phyloP scores from a whole-genome alignment of 2,797 vertebrate species.

The Lacerta agilis region DNA sequence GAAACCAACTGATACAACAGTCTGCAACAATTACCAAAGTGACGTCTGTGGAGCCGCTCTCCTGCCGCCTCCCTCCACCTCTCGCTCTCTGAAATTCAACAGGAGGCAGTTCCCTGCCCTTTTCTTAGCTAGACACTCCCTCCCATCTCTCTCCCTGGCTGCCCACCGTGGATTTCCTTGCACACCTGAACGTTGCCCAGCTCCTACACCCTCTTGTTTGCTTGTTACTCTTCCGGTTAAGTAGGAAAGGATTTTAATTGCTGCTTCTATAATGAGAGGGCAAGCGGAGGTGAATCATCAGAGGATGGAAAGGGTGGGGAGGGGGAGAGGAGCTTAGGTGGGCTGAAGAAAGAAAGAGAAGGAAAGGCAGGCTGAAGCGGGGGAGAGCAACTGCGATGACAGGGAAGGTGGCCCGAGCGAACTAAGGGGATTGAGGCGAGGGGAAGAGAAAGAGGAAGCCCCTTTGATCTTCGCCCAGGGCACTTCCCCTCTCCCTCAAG shows the following conservation, averaged over 20 bases:
- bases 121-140: not conserved
- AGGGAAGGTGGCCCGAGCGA: conserved; percentile 13
- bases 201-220: not conserved
- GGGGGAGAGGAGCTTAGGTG: conserved; percentile 22
- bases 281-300: conserved; percentile 33
- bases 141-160: not conserved
- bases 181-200: not conserved
- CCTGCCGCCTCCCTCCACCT: not conserved
- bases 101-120: not conserved
- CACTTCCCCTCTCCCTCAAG: not conserved
- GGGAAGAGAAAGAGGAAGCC: conserved; percentile 10
- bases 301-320: not conserved
- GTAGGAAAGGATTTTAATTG: not conserved
- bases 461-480: not conserved
- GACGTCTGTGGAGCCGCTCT: conserved; percentile 51
- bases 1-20: conserved; percentile 59
- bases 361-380: not conserved
- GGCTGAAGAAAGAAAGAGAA: not conserved
- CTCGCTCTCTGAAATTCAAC: conserved; percentile 61
- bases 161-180: not conserved
- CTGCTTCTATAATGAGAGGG: not conserved
- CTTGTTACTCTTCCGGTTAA: not conserved
- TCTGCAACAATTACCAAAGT: conserved; percentile 65
- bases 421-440: too few relatives aligned
- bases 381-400: conserved; percentile 30